phyloP scores from a whole-genome alignment of 2,888 invertebrate genomes.

The Rotaria socialis region DNA sequence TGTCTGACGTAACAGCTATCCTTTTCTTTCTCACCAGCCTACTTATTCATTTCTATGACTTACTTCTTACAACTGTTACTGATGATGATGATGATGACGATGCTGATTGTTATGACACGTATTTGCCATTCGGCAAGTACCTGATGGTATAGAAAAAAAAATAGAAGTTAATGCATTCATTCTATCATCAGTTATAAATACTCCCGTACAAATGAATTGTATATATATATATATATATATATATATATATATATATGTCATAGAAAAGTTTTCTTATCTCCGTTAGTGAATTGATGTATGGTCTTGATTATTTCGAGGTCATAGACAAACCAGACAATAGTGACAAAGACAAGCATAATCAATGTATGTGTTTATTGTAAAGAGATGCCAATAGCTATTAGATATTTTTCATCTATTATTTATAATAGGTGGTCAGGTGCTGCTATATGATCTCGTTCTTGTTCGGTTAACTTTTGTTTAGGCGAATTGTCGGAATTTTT shows the following conservation, averaged over 20 bases:
- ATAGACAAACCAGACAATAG: background rate
- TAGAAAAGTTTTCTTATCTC: too few species aligned
- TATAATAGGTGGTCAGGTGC: background rate
- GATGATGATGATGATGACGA: background rate
- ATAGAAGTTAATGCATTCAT: too few species aligned
- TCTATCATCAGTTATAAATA: background rate
- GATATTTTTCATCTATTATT: background rate
- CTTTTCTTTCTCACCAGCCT: background rate
- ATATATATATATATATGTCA: background rate
- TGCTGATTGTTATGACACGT: background rate
- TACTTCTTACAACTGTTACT: background rate
- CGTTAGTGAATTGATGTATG: background rate
- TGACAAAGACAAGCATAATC: too few species aligned
- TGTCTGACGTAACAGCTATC: constrained; percentile 4
- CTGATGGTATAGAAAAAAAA: background rate
- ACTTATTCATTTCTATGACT: background rate
- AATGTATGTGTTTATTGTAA: too few species aligned
- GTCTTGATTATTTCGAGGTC: background rate
- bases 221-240: background rate
- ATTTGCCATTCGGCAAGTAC: background rate
- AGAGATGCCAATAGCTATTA: background rate
- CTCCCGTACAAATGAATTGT: background rate
- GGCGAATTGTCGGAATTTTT: background rate
- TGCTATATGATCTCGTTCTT: constrained; percentile 9
- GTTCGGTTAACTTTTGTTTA: background rate